Evolutionary conservation across 2,888 invertebrate species (phyloP).

Genomic region (Drosophila greeni): DNA sequence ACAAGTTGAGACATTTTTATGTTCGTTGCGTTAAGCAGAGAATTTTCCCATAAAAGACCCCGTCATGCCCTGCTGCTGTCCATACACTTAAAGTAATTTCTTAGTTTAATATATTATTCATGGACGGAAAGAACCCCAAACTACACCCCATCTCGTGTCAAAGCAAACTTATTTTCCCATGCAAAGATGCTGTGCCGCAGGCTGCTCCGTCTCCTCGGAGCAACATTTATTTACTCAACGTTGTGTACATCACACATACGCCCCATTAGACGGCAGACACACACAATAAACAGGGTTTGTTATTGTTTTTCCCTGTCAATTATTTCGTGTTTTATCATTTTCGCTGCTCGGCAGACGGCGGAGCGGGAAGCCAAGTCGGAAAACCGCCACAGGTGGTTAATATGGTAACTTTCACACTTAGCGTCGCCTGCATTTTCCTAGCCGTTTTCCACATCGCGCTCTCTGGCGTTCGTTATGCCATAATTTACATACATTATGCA

Average conservation of each 20-base stretch:
- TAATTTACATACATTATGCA: constrained; percentile 72
- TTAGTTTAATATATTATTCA: constrained; percentile 56
- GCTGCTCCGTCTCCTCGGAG: neutral
- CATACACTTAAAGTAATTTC: constrained; percentile 21
- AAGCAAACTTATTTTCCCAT: constrained; percentile 52
- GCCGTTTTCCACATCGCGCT: constrained; percentile 13
- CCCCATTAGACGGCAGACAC: constrained; percentile 60
- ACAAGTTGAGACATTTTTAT: neutral
- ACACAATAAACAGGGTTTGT: constrained; percentile 60
- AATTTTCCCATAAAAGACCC: neutral
- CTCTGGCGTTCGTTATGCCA: constrained; percentile 54
- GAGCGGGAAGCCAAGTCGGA: neutral
- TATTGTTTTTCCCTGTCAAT: constrained; percentile 32
- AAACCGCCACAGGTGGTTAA: constrained; percentile 66
- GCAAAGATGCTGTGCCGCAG: constrained; percentile 38
- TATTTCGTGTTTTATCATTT: constrained; percentile 7
- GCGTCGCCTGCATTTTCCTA: constrained; percentile 50
- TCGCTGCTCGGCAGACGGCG: constrained; percentile 2
- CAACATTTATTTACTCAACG: constrained; percentile 65
- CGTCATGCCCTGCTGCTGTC: constrained; percentile 5
- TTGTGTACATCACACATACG: constrained; percentile 65
- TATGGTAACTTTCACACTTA: constrained; percentile 68
- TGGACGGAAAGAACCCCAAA: constrained; percentile 22
- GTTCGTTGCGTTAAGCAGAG: neutral
- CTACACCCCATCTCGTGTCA: constrained; percentile 43